Percentiles rank a stretch among this genome's conserved stretches.
These are phyloP conservation scores for Taurulus bubalis DNA, from an alignment of 2,113 vertebrate species.

Conservation along the genomic window DNA sequence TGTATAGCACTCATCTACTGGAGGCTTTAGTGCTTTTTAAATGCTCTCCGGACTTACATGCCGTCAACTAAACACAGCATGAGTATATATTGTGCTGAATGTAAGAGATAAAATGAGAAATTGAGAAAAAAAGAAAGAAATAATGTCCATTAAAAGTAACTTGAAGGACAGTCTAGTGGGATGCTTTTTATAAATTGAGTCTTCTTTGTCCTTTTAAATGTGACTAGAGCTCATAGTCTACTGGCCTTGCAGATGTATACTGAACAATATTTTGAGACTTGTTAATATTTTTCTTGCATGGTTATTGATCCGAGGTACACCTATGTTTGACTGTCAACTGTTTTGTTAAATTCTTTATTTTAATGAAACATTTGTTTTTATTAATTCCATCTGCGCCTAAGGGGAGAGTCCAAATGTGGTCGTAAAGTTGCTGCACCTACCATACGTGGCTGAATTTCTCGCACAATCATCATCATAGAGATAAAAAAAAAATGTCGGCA, in stretches of 20 bases:
- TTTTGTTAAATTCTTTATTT: neutral
- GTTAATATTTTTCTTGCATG: constrained; percentile 4
- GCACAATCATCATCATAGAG: constrained; percentile 12
- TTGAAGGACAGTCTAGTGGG: neutral
- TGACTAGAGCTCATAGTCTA: neutral
- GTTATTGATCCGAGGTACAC: neutral
- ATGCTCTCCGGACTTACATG: neutral
- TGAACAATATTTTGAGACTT: neutral
- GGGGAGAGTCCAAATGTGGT: neutral
- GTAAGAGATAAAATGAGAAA: constrained; percentile 10
- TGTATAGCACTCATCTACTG: neutral
- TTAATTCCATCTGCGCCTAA: constrained; percentile 14
- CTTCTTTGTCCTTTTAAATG: neutral
- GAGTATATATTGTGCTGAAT: neutral
- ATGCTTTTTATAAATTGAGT: neutral
- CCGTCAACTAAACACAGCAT: constrained; percentile 12
- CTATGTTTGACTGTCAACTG: neutral
- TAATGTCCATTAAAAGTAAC: neutral
- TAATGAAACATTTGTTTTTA: neutral
- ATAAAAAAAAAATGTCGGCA: constrained; percentile 19
- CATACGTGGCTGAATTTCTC: neutral
- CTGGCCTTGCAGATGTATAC: neutral
- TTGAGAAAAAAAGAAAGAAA: constrained; percentile 17
- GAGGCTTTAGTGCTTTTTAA: constrained; percentile 10
- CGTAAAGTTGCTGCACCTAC: constrained; percentile 9